Conservation (phyloP, 2,797 vertebrate species). For the Trematomus bernacchii region DNA sequence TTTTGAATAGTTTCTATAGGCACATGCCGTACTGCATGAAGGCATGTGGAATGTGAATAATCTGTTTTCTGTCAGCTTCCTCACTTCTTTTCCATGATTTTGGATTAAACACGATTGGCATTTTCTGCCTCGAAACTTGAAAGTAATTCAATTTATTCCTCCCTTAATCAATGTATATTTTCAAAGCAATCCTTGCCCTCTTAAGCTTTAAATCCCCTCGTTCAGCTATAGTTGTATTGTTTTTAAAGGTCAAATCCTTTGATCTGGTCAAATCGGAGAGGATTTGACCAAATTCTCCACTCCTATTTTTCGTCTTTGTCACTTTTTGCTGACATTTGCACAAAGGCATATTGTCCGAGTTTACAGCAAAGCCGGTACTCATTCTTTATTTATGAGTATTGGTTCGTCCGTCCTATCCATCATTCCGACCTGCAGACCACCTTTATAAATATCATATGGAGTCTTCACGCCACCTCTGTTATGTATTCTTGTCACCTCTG, state of each 20-base stretch:
- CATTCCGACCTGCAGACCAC: slow-evolving; percentile 24
- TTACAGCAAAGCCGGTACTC: slow-evolving; percentile 16
- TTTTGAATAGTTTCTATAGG: not conserved
- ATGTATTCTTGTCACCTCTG: slow-evolving; percentile 32
- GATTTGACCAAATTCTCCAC: not conserved
- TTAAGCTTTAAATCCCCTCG: not conserved
- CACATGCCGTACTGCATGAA: not conserved
- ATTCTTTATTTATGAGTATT: slow-evolving; percentile 63
- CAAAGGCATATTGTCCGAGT: not conserved
- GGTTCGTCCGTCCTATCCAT: slow-evolving; percentile 39
- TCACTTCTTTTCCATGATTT: not conserved
- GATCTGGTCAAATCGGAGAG: not conserved
- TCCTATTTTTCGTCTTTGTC: slow-evolving; percentile 4
- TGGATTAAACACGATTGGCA: too few relatives aligned
- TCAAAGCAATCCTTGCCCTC: slow-evolving; percentile 8
- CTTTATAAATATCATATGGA: slow-evolving; percentile 64
- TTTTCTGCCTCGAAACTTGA: too few relatives aligned
- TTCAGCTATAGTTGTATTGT: slow-evolving; percentile 12
- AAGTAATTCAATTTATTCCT: not conserved
- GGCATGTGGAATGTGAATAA: slow-evolving; percentile 2
- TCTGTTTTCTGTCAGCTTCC: not conserved
- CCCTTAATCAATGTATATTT: not conserved
- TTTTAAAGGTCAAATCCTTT: too few relatives aligned
- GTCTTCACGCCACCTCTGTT: slow-evolving; percentile 10
- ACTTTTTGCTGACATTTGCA: slow-evolving; percentile 57